Evolutionary conservation across 2,113 vertebrate species (phyloP).

Genomic region (Sorex fumeus): DNA sequence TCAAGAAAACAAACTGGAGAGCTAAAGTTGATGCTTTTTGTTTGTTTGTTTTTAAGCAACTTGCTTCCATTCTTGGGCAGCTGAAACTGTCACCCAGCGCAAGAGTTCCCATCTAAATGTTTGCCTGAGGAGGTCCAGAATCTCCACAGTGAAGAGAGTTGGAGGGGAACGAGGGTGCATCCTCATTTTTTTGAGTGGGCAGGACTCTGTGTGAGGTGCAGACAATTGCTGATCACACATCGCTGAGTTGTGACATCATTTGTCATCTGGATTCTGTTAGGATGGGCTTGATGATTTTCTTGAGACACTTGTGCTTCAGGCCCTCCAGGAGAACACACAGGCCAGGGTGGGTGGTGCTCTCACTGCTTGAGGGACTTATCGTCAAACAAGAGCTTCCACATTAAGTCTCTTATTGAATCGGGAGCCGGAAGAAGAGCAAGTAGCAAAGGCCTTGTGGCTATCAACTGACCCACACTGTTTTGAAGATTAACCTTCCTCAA

Average conservation of each 20-base stretch:
- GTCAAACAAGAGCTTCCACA: background rate
- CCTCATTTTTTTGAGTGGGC: background rate
- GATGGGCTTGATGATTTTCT: constrained; percentile 21
- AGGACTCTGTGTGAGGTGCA: background rate
- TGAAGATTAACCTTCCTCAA: constrained; percentile 32
- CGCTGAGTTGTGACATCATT: background rate
- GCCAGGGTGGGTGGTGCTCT: background rate
- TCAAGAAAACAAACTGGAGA: constrained; percentile 60
- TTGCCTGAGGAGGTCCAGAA: constrained; percentile 19
- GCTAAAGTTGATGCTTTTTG: constrained; percentile 33
- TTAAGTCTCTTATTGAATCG: background rate
- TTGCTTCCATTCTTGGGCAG: constrained; percentile 51
- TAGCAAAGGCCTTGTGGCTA: background rate
- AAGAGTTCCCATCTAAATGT: constrained; percentile 9
- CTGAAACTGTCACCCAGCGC: constrained; percentile 31
- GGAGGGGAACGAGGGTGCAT: background rate
- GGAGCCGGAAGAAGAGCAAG: background rate
- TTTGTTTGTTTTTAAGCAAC: constrained; percentile 26
- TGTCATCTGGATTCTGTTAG: background rate
- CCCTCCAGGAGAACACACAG: constrained; percentile 21
- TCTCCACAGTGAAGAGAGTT: background rate
- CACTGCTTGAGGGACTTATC: background rate
- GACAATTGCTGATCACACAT: background rate
- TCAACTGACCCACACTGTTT: background rate
- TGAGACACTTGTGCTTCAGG: background rate